Evolutionary conservation across 37 sponge, comb jelly and placozoan species (phyloP), one percentile per base, ranked within the genome.

Genomic region (Halisarca cf. caerulea): DNA sequence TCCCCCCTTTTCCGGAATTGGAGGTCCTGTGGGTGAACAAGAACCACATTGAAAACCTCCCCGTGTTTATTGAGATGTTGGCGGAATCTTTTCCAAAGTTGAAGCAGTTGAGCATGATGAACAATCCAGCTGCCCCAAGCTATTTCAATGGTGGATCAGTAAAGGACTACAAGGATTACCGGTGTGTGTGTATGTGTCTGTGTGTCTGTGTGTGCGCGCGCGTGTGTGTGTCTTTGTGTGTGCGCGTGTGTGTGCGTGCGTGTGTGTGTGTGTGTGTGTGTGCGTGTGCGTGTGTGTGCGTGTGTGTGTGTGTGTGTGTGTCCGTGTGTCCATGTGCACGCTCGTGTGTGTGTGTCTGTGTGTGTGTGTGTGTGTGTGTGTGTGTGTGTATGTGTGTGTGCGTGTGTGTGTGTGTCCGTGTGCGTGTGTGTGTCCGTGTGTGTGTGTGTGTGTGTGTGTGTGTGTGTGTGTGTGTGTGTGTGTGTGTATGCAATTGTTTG

Each of bases 101-200:
- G 58, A 32, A 32, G 36, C 83, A 90, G 60, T 64, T 96, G 37
- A 87, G 85, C 39, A 91, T 96, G 94, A 91, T 96, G 94, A 93
- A 96, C 60, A 96, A 96, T 69, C 84, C 61, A 27, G 97, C 97
- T 38, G 92, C 94, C 14, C 97, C 97, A 0, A 94, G 92, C 74
- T 96, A 89, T 66, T 94, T 96, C 81, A 96, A 96, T 86, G 92
- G 89, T 20, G 97, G 97, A 2, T 78, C 86, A 32, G 79, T 75
- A 18, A 72, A 94, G 47, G 85, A 91, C 9, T 94, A 91, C 72
- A 57, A 81, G 24, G 97, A 96, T 64, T 96, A 91, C 69, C 88
- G 96, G 95, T 94, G 51, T 47, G 51, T 47, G 11, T 11, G 51
- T 47, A 47, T 11, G 51, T 47, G 11, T 47, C 6, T 47, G 11